Base-by-base conservation (phyloP, 1,140 invertebrate genomes). In the Littorina saxatilis region DNA sequence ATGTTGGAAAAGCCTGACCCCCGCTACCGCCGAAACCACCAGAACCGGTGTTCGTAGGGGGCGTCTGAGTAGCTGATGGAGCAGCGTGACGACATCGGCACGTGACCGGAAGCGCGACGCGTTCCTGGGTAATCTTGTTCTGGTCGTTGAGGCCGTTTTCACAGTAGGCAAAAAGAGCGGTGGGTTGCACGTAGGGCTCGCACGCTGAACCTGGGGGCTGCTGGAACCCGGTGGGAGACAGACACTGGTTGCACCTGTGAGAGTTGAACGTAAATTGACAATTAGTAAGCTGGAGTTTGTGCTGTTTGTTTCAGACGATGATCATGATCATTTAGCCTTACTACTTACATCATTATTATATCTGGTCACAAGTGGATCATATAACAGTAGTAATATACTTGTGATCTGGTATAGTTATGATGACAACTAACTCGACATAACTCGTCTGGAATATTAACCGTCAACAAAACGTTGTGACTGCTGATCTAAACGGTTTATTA, bases 91-190 rank as follows among this genome's bases (percentile, higher is more conserved):
- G 70, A 73, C 70, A 73, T 3, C 43, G 70, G 17, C 70, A 73
- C 70, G 70, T 50, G 70, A 73, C 70, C 70, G 70, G 70, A 73
- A 73, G 70, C 2, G 2, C 39, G 40, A 73, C n/a, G 4, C 27
- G n/a, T n/a, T 73, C 70, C 40, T 23, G 70, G 2, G 70, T 73
- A 43, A 73, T 50, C 43, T 50, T 37, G 40, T 39, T 39, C 40
- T 27, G 39, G n/a, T 32, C 23, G 70, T 47, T 52, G 40, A 73
- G 50, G 43, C 20, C n/a, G 70, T 73, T 73, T 32, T 73, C 70
- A 29, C 70, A 73, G 7, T 29, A 39, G n/a, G 70, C 70, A 15
- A 73, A 73, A 5, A 73, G 4, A 2, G 70, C 15, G 13, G 43
- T 52, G 32, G 5, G 70, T 23, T n/a, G 0, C 20, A 52, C 27